phyloP scores from a whole-genome alignment of 2,797 vertebrate genomes.

The Todus mexicanus region DNA sequence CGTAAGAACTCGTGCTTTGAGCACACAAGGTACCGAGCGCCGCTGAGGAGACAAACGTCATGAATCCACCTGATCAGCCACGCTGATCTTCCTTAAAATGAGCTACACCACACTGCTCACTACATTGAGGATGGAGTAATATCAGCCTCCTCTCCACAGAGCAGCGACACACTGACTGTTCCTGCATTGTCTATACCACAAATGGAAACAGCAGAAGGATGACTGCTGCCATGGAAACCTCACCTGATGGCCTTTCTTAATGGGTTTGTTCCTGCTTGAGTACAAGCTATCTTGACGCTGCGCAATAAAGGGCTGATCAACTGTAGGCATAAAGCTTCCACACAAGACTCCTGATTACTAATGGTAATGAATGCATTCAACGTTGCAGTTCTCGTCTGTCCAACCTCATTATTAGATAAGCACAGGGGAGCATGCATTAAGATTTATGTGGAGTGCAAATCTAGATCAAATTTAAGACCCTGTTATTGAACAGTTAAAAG shows the following conservation, averaged over 20 bases:
- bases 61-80: background rate
- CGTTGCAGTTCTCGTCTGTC: constrained; percentile 9
- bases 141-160: constrained; percentile 20
- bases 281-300: background rate
- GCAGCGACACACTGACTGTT: constrained; percentile 17
- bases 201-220: constrained; percentile 47
- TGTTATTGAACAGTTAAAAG: constrained; percentile 21
- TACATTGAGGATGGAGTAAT: background rate
- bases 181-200: constrained; percentile 10
- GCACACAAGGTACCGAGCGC: background rate
- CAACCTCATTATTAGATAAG: constrained; percentile 67
- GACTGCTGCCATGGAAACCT: constrained; percentile 74
- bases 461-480: constrained; percentile 40
- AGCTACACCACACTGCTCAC: background rate
- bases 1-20: background rate
- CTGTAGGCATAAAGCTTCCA: constrained; percentile 21
- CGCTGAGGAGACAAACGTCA: background rate
- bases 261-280: constrained; percentile 35
- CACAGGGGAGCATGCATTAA: constrained; percentile 42
- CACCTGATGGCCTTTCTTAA: constrained; percentile 67
- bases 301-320: constrained; percentile 48
- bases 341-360: constrained; percentile 58
- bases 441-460: constrained; percentile 54
- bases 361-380: constrained; percentile 63
- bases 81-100: background rate